Base-by-base conservation (phyloP, 2,113 vertebrate species). In the Phalacrocorax pelagicus region DNA sequence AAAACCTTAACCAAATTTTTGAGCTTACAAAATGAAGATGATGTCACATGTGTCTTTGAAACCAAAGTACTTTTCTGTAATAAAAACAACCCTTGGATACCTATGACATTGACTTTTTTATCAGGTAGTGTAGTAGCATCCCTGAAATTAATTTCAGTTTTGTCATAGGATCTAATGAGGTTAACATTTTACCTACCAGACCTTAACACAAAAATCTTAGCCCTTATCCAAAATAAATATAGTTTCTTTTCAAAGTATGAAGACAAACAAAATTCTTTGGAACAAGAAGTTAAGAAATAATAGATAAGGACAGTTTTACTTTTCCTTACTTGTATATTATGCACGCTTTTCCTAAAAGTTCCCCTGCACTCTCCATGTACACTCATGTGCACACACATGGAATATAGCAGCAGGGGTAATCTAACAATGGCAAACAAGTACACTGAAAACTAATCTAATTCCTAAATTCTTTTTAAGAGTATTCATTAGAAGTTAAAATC, bases 341-440 rank as follows among this genome's bases (percentile, higher is more conserved):
- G 18, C 34, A 36, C 24, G 6, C 12, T 49, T 69, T 57, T 57
- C 36, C 8, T 30, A 1, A 15, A 80, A 14, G 10, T 62, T 72
- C 51, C 44, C 49, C 15, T 51, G 10, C n/a, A 15, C 23, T 4
- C 20, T 88, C 46, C 46, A 29, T 8, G 30, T 42, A 18, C 15
- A 14, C 27, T 59, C 15, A 14, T 10, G 47, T 12, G 44, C 15
- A 21, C 58, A 29, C 15, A 16, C 11, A 32, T 4, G 15, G 57
- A 66, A 67, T 27, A 22, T 24, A 67, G n/a, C 30, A 49, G 22
- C 36, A 21, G 15, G 15, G 22, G 6, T 58, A 71, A 54, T 15
- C 4, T 23, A 81, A 40, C 17, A 66, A 40, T 0, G 1, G 20
- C 65, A 78, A 52, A 24, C 0, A 3, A 58, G 15, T 32, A 15